Base-by-base conservation (phyloP, 2,888 invertebrate species). In the Sceliomorpha sp. region DNA sequence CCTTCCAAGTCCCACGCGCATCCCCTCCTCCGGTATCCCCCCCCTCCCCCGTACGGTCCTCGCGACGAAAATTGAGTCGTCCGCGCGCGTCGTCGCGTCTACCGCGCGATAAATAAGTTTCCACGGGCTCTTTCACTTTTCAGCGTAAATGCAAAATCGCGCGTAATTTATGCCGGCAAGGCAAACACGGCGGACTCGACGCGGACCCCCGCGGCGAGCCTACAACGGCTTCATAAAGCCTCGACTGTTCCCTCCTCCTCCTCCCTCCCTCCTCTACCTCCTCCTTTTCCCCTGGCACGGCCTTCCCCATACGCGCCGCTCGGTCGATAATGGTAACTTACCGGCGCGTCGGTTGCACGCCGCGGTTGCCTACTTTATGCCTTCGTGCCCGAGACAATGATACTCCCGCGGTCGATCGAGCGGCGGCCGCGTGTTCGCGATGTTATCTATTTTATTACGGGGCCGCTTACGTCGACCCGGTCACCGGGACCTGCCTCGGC, bases 151-250 rank as follows among this genome's bases (percentile, higher is more conserved):
- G 58, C 39, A 58, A 58, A 58, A 47, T 58, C 31, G 31, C 47
- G 39, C 69, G 80, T 86, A 85, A 86, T 86, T 86, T 84, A 86
- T 85, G 81, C 80, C 80, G 84, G 84, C 85, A 20, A 20, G 20
- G 20, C 20, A 20, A 45, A 20, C 80, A 82, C 78, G 76, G 77
- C 77, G 20, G 20, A 20, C 20, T 20, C 20, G 20, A 17, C 36
- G 37, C 66, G 82, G 76, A 82, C 83, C 85, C 86, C 86, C 79
- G 85, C 81, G 86, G 86, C 81, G 85, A 77, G 76, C 80, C 80
- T 77, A 80, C 83, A 81, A 86, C 85, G 79, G 81, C 86, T 86
- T 84, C 81, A 84, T 84, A 83, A 85, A 78, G 78, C 75, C 67
- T 24, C 24, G 39, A n/a, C n/a, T n/a, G n/a, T n/a, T n/a, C n/a